Evolutionary conservation across 2,888 invertebrate genomes (phyloP).

Genomic region (Polydrusus pterygomalis): DNA sequence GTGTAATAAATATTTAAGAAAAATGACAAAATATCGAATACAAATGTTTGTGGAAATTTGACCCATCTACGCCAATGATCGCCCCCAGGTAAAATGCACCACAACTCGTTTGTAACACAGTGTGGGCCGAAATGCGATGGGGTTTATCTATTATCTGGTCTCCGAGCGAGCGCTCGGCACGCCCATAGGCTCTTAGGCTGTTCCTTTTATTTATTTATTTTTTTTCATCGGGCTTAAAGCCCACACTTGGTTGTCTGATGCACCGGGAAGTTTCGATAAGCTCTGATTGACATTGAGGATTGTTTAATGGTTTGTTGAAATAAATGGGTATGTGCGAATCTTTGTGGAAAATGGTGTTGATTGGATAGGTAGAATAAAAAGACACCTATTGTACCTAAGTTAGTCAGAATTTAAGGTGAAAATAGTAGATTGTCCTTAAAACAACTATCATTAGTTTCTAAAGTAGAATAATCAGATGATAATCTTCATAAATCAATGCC

Average conservation of each 20-base stretch:
- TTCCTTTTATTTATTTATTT: constrained; percentile 32
- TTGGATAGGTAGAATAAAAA: no score
- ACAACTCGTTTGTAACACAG: constrained; percentile 45
- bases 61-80: constrained; percentile 38
- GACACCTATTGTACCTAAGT: no score
- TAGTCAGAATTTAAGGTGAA: no score
- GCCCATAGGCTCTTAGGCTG: constrained; percentile 58
- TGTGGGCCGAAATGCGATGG: constrained; percentile 51
- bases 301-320: no score
- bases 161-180: constrained; percentile 62
- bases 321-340: neutral
- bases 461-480: no score
- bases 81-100: constrained; percentile 49
- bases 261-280: constrained; percentile 14
- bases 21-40: no score
- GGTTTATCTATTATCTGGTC: constrained; percentile 67
- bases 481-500: no score
- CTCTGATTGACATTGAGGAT: constrained; percentile 5
- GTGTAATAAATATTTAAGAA: no score
- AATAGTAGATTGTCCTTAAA: no score
- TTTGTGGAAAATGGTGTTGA: neutral
- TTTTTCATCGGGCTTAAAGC: constrained; percentile 33
- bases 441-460: no score
- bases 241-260: constrained; percentile 43
- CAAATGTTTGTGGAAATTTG: constrained; percentile 9